Conservation (phyloP, 2,797 vertebrate genomes). For the Arremon aurantiirostris region DNA sequence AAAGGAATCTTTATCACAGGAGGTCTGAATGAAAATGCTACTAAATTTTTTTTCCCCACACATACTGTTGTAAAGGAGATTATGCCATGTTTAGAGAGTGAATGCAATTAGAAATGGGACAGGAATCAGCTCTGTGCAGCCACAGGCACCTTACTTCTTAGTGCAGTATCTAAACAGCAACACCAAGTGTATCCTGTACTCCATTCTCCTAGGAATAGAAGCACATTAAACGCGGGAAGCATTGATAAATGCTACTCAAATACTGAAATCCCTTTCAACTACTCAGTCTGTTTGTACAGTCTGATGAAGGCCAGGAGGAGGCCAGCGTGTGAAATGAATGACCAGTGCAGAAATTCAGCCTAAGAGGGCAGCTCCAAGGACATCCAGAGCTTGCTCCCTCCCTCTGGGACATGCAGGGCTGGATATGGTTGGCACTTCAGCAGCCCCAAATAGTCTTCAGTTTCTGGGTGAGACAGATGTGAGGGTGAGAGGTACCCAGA, state of each 20-base stretch:
- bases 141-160: neutral
- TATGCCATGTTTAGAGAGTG: neutral
- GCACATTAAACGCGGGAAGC: neutral
- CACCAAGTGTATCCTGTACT: neutral
- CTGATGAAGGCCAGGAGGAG: neutral
- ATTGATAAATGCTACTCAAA: neutral
- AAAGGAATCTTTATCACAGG: neutral
- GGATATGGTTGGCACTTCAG: neutral
- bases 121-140: neutral
- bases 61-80: neutral
- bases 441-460: neutral
- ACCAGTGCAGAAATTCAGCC: neutral
- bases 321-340: fast-evolving
- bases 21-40: neutral
- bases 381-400: fast-evolving
- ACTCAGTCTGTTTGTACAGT: neutral
- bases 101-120: neutral
- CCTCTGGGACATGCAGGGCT: neutral
- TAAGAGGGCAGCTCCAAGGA: neutral
- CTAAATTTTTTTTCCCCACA: neutral
- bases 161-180: neutral
- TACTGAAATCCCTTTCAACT: neutral
- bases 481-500: neutral
- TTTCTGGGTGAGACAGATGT: neutral
- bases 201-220: neutral